Evolutionary conservation across 2,888 invertebrate species (phyloP).

Genomic region (Aspidapion aeneum): DNA sequence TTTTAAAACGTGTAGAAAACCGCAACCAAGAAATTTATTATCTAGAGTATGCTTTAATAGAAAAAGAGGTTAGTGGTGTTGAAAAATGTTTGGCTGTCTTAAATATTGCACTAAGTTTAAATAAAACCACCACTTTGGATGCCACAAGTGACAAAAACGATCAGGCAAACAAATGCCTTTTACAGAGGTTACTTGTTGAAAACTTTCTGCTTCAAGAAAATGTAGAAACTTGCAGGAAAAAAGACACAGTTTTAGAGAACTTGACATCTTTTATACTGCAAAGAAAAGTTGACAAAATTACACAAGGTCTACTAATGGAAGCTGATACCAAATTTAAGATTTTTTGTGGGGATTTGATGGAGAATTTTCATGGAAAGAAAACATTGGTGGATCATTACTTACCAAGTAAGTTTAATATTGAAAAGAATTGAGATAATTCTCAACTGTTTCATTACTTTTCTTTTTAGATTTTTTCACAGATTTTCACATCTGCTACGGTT

Average conservation of each 20-base stretch:
- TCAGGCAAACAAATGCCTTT: slow-evolving; percentile 43
- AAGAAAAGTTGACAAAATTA: slow-evolving; percentile 27
- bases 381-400: slow-evolving; percentile 47
- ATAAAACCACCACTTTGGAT: slow-evolving; percentile 31
- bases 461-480: slow-evolving; percentile 51
- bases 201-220: slow-evolving; percentile 26
- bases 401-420: background rate
- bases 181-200: slow-evolving; percentile 46
- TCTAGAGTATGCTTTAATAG: slow-evolving; percentile 60
- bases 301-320: slow-evolving; percentile 35
- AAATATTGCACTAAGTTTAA: slow-evolving; percentile 48
- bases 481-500: slow-evolving; percentile 53
- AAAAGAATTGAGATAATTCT: background rate
- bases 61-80: slow-evolving; percentile 52
- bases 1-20: slow-evolving; percentile 54
- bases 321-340: slow-evolving; percentile 41
- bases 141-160: slow-evolving; percentile 31
- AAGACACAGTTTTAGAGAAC: slow-evolving; percentile 34
- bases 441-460: background rate
- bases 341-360: slow-evolving; percentile 37
- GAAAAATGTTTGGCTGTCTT: slow-evolving; percentile 52
- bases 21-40: slow-evolving; percentile 57
- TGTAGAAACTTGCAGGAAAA: slow-evolving; percentile 22
- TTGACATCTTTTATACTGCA: slow-evolving; percentile 37
- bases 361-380: slow-evolving; percentile 27